Evolutionary conservation across 1,140 invertebrate genomes (phyloP).

Genomic region (Cherax destructor): DNA sequence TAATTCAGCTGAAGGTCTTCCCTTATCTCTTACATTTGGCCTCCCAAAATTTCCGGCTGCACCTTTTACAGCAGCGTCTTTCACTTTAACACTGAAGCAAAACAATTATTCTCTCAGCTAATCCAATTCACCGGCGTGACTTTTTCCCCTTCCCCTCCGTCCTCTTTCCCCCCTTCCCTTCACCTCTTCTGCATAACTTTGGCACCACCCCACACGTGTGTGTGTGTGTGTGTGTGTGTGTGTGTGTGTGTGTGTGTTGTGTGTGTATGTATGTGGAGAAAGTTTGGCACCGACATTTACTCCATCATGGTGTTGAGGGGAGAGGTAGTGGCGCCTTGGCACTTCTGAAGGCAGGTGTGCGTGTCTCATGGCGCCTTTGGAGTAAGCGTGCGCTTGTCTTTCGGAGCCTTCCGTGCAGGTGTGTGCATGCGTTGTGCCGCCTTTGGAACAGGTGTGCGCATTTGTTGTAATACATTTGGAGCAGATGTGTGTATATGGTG

Average conservation of each 20-base stretch:
- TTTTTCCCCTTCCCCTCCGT: neutral
- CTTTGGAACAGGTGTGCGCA: neutral
- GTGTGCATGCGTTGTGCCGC: neutral
- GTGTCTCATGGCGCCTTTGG: neutral
- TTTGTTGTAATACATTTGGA: neutral
- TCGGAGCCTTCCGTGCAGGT: neutral
- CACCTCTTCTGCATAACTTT: neutral
- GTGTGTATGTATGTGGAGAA: neutral
- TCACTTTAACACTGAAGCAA: too few species aligned
- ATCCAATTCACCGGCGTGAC: too few species aligned
- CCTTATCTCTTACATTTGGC: too few species aligned
- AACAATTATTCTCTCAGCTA: too few species aligned
- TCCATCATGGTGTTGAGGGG: too few species aligned
- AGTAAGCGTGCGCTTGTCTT: neutral
- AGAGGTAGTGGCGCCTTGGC: too few species aligned
- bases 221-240: neutral
- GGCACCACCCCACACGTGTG: neutral
- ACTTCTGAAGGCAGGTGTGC: too few species aligned
- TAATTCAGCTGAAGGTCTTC: too few species aligned
- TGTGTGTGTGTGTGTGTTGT: neutral
- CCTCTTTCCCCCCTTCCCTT: neutral
- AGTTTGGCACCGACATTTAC: too few species aligned
- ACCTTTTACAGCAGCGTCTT: too few species aligned
- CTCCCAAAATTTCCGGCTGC: too few species aligned
- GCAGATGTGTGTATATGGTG: neutral